Conservation (phyloP, 2,113 vertebrate species). For the Semnornis frantzii region DNA sequence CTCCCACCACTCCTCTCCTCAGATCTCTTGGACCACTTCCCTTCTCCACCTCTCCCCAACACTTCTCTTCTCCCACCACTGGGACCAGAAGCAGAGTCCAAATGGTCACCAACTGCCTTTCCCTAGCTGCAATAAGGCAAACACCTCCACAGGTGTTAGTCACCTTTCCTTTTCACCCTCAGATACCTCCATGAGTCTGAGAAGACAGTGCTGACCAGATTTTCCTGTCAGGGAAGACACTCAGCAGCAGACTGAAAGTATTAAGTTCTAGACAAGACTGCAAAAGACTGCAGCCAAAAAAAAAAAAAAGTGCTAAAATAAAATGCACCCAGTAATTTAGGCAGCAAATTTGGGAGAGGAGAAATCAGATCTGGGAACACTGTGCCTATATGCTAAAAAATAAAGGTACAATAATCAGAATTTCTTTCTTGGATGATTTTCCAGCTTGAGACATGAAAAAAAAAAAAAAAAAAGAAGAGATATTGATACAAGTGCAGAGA, state of each 20-base stretch:
- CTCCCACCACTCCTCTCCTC: too few relatives aligned
- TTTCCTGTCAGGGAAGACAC: not conserved
- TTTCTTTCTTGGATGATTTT: not conserved
- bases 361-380: not conserved
- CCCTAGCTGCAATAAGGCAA: not conserved
- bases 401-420: not conserved
- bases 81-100: not conserved
- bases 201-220: fast-evolving
- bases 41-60: too few relatives aligned
- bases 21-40: too few relatives aligned
- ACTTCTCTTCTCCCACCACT: not conserved
- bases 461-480: not conserved
- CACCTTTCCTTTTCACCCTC: not conserved
- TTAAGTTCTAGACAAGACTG: too few relatives aligned
- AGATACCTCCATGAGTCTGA: not conserved
- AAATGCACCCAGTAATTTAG: not conserved
- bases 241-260: not conserved
- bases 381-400: not conserved
- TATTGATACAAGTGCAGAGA: not conserved
- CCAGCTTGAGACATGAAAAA: not conserved
- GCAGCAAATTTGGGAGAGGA: not conserved
- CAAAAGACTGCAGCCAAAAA: not conserved
- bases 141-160: not conserved
- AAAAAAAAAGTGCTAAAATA: too few relatives aligned
- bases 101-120: not conserved